Percentiles rank a stretch among this genome's conserved stretches.
phyloP scores from a whole-genome alignment of 2,797 vertebrate species.

The Crenichthys baileyi region DNA sequence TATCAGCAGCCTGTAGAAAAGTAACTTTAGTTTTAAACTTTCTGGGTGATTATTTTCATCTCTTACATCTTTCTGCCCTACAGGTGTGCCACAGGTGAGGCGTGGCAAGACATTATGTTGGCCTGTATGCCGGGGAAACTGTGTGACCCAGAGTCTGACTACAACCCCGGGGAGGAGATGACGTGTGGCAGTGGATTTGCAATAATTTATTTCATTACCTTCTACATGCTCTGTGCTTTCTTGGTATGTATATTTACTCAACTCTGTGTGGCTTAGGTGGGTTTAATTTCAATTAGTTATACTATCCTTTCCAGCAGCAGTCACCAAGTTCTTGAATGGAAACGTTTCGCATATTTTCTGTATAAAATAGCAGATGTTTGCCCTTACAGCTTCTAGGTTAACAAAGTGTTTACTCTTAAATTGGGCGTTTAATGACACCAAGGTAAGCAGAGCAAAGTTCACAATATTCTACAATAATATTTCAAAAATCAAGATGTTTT shows the following conservation, averaged over 20 bases:
- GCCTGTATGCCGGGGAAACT: constrained; percentile 94
- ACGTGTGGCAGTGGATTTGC: constrained; percentile 97
- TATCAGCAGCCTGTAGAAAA: neutral
- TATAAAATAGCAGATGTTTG: too few species aligned
- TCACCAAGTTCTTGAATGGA: too few species aligned
- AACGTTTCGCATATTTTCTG: too few species aligned
- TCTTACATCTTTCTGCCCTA: neutral
- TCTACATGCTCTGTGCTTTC: constrained; percentile 99
- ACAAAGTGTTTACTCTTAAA: too few species aligned
- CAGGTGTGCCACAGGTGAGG: constrained; percentile 97
- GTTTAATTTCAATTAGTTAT: neutral
- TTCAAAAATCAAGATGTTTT: too few species aligned
- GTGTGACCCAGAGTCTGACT: constrained; percentile 95
- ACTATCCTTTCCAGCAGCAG: neutral
- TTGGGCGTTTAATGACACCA: too few species aligned
- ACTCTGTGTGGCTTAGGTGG: neutral
- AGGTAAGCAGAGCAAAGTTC: too few species aligned
- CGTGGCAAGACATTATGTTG: constrained; percentile 99
- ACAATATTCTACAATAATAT: too few species aligned
- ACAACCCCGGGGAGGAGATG: constrained; percentile 91
- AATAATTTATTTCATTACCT: constrained; percentile 97
- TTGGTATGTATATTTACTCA: constrained; percentile 81
- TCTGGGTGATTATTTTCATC: constrained; percentile 10
- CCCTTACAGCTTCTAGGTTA: too few species aligned
- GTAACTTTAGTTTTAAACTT: neutral